Percentiles rank a stretch among this genome's conserved stretches.
Conservation (phyloP, 2,797 vertebrate species). For the Hemibagrus guttatus region DNA sequence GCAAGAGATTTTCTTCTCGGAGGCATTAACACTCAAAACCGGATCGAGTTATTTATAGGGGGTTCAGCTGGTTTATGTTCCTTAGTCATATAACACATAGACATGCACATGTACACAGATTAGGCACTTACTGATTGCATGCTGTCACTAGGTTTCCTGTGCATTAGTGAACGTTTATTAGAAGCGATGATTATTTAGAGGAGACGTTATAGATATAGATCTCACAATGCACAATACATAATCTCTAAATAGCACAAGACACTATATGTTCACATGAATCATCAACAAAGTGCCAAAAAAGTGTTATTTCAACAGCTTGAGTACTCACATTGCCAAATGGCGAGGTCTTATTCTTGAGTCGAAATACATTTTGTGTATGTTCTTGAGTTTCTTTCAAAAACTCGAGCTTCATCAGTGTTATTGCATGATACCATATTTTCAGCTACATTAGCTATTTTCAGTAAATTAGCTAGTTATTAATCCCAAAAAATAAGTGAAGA, state of each 20-base stretch:
- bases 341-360: not conserved
- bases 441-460: not conserved
- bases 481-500: not conserved
- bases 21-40: constrained; percentile 2
- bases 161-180: not conserved
- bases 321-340: not conserved
- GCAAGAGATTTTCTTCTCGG: constrained; percentile 72
- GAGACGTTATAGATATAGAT: not conserved
- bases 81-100: constrained; percentile 58
- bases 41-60: constrained; percentile 23
- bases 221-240: no score
- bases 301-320: not conserved
- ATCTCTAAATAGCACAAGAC: no score
- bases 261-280: not conserved
- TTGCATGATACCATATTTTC: not conserved
- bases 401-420: not conserved
- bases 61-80: constrained; percentile 74
- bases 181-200: not conserved
- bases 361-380: not conserved
- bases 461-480: not conserved
- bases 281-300: not conserved
- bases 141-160: not conserved
- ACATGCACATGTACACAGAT: not conserved
- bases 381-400: not conserved
- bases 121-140: not conserved